Evolutionary conservation across 2,113 vertebrate species (phyloP).

Genomic region (Xerus inauris): DNA sequence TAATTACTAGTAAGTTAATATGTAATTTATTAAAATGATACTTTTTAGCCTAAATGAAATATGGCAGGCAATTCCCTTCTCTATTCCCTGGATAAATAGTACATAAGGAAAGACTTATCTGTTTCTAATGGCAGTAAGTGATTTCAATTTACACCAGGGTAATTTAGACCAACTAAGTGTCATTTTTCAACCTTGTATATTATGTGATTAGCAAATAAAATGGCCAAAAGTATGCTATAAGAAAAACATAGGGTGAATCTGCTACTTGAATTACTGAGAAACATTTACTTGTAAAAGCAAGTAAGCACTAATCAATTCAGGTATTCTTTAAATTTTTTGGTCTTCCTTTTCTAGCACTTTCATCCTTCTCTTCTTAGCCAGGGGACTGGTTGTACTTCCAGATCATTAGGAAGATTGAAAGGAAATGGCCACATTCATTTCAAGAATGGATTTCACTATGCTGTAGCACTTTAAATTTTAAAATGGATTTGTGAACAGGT

Average conservation of each 20-base stretch:
- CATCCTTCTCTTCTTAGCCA: not conserved
- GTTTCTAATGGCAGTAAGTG: not conserved
- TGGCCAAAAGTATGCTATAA: not conserved
- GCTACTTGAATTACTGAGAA: not conserved
- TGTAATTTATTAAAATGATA: conserved; percentile 36
- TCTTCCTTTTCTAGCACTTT: not conserved
- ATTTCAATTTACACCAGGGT: not conserved
- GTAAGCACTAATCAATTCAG: not conserved
- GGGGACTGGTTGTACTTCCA: not conserved
- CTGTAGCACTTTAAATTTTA: not conserved
- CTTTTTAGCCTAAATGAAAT: not conserved
- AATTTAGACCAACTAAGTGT: not conserved
- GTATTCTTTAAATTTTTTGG: not conserved
- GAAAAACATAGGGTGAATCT: not conserved
- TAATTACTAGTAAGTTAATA: conserved; percentile 10
- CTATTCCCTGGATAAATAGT: not conserved
- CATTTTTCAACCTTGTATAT: conserved; percentile 11
- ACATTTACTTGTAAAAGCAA: not conserved
- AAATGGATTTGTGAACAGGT: not conserved
- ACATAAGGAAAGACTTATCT: not conserved
- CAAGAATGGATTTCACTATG: not conserved
- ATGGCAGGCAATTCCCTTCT: not conserved
- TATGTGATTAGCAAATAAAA: conserved; percentile 3
- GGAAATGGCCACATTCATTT: not conserved
- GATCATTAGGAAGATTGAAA: not conserved